Conservation (phyloP, 1,140 invertebrate species). For the Eulimnadia texana region DNA sequence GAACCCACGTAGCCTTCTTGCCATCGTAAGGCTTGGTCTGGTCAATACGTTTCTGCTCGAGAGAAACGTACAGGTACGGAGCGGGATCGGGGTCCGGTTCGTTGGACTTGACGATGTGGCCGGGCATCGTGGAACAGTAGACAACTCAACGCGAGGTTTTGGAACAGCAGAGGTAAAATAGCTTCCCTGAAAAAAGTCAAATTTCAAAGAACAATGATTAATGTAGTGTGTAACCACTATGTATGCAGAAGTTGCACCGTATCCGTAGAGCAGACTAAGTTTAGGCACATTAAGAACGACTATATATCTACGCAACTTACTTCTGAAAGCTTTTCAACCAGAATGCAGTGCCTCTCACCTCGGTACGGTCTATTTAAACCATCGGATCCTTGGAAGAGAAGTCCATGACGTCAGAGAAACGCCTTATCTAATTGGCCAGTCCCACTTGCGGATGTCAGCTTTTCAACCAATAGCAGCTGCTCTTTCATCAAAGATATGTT, state of each 20-base stretch:
- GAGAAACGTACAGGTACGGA: conserved; percentile 81
- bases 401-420: neutral
- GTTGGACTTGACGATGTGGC: conserved; percentile 22
- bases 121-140: conserved; percentile 20
- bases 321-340: conserved; percentile 33
- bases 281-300: neutral
- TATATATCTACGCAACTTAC: conserved; percentile 35
- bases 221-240: neutral
- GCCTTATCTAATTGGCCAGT: neutral
- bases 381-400: neutral
- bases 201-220: too few relatives aligned
- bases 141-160: neutral
- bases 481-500: neutral
- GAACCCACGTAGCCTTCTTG: conserved; percentile 98
- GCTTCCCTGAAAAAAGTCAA: neutral
- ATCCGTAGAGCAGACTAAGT: neutral
- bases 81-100: conserved; percentile 74
- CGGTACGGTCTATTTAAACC: neutral
- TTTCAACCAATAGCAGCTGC: neutral
- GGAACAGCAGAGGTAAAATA: neutral
- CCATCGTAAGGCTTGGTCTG: conserved; percentile 96
- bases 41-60: conserved; percentile 91
- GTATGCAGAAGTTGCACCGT: too few relatives aligned
- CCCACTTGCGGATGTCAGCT: neutral
- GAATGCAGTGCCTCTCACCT: neutral